Evolutionary conservation across 2,113 vertebrate species (phyloP).

Genomic region (Lamprologus ornatipinnis): DNA sequence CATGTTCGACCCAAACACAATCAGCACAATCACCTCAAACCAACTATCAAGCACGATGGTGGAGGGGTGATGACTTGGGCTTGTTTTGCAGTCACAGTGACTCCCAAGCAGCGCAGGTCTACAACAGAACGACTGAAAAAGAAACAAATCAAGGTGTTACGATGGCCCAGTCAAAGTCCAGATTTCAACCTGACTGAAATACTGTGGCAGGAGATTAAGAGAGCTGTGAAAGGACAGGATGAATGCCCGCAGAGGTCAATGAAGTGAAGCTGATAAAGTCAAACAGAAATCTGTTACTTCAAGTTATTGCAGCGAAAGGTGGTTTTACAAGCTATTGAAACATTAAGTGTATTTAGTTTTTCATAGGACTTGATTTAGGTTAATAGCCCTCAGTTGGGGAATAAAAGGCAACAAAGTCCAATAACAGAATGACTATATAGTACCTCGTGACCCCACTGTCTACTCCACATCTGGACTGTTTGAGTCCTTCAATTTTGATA

Average conservation of each 20-base stretch:
- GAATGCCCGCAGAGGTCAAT: not conserved
- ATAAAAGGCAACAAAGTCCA: not conserved
- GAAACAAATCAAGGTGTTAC: not conserved
- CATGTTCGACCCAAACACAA: not conserved
- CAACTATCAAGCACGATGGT: accelerated
- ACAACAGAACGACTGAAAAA: not conserved
- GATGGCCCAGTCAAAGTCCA: not conserved
- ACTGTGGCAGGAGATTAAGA: not conserved
- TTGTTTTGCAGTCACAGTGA: not conserved
- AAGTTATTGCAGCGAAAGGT: not conserved
- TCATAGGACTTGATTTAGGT: not conserved
- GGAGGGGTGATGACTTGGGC: not conserved
- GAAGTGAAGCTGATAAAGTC: not conserved
- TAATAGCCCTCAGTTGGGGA: not conserved
- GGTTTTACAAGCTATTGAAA: not conserved
- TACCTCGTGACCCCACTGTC: not conserved
- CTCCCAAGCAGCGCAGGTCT: not conserved
- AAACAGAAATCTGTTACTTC: not conserved
- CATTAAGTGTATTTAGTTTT: not conserved
- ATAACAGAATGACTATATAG: not conserved
- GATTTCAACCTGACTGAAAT: not conserved
- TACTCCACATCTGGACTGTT: not conserved
- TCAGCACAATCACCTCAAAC: not conserved
- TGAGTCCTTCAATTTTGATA: not conserved
- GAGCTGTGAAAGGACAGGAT: not conserved